These are phyloP conservation scores for Hippoglossus hippoglossus DNA, from an alignment of 2,797 vertebrate genomes.

Conservation along the genomic window DNA sequence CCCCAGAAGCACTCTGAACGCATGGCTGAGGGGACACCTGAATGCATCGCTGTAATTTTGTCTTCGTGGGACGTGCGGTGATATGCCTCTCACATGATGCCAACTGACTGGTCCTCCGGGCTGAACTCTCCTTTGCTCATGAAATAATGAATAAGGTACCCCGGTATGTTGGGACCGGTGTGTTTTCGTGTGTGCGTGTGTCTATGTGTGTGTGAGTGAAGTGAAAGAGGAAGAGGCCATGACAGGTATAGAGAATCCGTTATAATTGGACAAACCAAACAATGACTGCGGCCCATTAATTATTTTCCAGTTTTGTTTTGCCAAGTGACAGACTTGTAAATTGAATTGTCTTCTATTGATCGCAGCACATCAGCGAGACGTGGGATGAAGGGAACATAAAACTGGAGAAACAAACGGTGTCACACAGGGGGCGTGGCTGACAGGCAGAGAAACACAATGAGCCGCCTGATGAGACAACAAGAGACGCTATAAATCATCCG, in stretches of 20 bases:
- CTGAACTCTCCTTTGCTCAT: conserved; percentile 37
- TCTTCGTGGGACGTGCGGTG: conserved; percentile 61
- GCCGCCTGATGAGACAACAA: conserved; percentile 37
- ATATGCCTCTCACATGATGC: conserved; percentile 70
- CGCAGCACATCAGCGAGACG: conserved; percentile 57
- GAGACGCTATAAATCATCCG: conserved; percentile 29
- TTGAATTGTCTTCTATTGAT: conserved; percentile 72
- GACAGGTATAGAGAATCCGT: conserved; percentile 39
- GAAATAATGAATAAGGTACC: conserved; percentile 59
- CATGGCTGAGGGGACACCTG: conserved; percentile 77
- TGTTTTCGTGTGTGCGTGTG: conserved; percentile 8
- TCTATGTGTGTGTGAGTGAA: not conserved
- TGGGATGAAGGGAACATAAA: conserved; percentile 44
- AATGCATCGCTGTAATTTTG: conserved; percentile 79
- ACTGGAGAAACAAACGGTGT: conserved; percentile 47
- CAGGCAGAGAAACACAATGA: conserved; percentile 42
- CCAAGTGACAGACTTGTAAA: conserved; percentile 65
- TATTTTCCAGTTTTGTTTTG: conserved; percentile 54
- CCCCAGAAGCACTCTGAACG: conserved; percentile 69
- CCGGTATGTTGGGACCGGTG: not conserved
- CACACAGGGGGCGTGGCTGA: conserved; percentile 41
- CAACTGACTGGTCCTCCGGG: conserved; percentile 41
- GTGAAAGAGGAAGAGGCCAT: conserved; percentile 4
- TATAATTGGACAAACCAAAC: conserved; percentile 62
- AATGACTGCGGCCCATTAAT: conserved; percentile 45